phyloP scores from a whole-genome alignment of 2,797 vertebrate genomes.

The Amblyopsis hoosieri region DNA sequence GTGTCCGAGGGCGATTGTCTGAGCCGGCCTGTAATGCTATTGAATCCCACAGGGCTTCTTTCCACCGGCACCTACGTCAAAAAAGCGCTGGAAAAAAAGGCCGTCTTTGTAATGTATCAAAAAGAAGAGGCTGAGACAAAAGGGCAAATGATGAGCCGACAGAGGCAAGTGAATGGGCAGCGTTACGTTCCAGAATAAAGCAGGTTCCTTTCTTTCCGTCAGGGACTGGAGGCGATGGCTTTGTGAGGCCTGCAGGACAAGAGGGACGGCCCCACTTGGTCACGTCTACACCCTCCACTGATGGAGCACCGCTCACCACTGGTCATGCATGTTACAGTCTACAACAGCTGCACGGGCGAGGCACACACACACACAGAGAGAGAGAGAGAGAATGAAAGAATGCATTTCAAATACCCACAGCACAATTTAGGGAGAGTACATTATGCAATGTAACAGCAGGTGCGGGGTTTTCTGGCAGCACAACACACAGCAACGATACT shows the following conservation, averaged over 20 bases:
- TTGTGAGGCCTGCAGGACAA: slow-evolving; percentile 50
- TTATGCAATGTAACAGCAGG: too few relatives aligned
- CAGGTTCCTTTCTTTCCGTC: slow-evolving; percentile 50
- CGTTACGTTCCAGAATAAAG: slow-evolving; percentile 68
- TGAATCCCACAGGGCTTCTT: slow-evolving; percentile 26
- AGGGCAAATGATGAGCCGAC: slow-evolving; percentile 26
- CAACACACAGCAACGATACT: too few relatives aligned
- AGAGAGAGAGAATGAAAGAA: slow-evolving; percentile 9
- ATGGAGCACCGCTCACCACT: slow-evolving; percentile 57
- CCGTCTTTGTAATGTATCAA: slow-evolving; percentile 13
- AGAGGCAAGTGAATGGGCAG: slow-evolving; percentile 56
- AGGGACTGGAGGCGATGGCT: slow-evolving; percentile 30
- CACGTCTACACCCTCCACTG: slow-evolving; percentile 67
- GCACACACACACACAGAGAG: slow-evolving; percentile 22
- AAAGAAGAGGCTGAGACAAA: slow-evolving; percentile 16
- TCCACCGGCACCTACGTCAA: slow-evolving; percentile 18
- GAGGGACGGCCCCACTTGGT: slow-evolving; percentile 69
- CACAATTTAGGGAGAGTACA: not conserved
- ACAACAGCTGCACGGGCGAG: slow-evolving; percentile 54
- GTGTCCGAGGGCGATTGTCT: slow-evolving; percentile 31
- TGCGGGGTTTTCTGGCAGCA: too few relatives aligned
- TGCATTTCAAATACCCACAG: not conserved
- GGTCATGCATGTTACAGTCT: slow-evolving; percentile 61
- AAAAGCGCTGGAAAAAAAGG: slow-evolving; percentile 18
- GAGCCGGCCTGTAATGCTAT: slow-evolving; percentile 44